Conservation (phyloP, 2,797 vertebrate species). For the Gobio occitaniae region DNA sequence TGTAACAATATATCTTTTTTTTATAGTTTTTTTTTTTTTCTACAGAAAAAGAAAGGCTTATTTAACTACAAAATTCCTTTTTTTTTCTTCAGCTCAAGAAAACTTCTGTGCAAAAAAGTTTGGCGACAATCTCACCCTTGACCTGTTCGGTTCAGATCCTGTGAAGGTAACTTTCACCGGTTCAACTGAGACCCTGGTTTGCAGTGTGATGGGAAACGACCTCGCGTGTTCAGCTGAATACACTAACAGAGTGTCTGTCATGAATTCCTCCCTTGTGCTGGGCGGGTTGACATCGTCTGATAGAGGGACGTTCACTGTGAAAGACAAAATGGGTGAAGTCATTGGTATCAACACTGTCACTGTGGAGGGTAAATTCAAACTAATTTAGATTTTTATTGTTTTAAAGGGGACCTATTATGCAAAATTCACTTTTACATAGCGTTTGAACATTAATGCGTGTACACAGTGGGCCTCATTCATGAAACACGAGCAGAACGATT, state of each 20-base stretch:
- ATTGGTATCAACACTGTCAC: background rate
- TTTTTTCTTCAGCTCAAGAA: background rate
- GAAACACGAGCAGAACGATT: too few relatives aligned
- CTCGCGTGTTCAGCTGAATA: background rate
- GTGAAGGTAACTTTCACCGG: background rate
- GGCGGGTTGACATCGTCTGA: background rate
- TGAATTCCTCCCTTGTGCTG: background rate
- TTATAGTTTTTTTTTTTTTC: background rate
- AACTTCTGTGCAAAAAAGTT: background rate
- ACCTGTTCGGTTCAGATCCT: background rate
- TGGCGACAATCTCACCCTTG: background rate
- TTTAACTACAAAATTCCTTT: background rate
- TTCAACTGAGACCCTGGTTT: background rate
- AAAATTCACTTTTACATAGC: too few relatives aligned
- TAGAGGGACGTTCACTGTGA: slow-evolving; percentile 1
- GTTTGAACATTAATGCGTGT: too few relatives aligned
- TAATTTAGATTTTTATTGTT: background rate
- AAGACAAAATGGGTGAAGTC: slow-evolving; percentile 3
- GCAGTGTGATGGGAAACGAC: background rate
- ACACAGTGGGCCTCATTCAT: too few relatives aligned
- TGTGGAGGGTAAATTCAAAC: slow-evolving; percentile 4
- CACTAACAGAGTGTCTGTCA: background rate
- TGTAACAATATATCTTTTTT: background rate
- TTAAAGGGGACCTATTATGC: too few relatives aligned
- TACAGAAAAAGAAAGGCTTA: background rate